A percentile compares a stretch with the other conserved stretches of the same genome.
Conservation (phyloP, 2,888 invertebrate species). For the Trichogramma evanescens region DNA sequence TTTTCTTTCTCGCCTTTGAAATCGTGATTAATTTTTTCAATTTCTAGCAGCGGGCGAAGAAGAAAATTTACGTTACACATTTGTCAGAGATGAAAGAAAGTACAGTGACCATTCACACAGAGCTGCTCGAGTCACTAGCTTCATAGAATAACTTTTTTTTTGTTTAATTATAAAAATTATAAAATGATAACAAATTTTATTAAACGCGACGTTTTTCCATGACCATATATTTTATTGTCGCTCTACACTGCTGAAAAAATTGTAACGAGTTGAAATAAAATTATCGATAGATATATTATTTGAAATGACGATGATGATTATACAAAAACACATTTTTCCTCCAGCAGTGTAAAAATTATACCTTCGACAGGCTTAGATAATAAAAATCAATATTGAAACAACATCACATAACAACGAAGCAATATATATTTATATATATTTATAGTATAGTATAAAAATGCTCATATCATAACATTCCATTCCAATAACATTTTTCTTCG, state of each 20-base stretch:
- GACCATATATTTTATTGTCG: neutral
- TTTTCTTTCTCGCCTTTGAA: constrained; percentile 6
- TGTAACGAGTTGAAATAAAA: neutral
- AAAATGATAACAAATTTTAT: constrained; percentile 8
- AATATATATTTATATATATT: neutral
- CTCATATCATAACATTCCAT: neutral
- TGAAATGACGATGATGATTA: constrained; percentile 2
- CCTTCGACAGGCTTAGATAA: neutral
- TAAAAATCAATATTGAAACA: constrained; percentile 2
- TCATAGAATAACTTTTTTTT: neutral
- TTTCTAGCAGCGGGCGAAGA: constrained; percentile 3
- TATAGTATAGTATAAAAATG: neutral
- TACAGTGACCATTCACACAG: neutral
- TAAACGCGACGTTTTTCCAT: constrained; percentile 1
- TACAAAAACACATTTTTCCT: constrained; percentile 2
- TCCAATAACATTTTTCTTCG: constrained; percentile 3
- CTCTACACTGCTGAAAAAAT: constrained; percentile 11
- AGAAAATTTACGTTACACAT: neutral
- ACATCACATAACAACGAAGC: constrained; percentile 8
- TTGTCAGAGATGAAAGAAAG: neutral
- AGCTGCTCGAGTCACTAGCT: neutral
- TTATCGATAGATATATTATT: neutral
- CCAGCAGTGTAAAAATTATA: constrained; percentile 15
- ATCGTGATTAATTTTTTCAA: constrained; percentile 3
- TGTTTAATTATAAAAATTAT: neutral